These are phyloP conservation scores for Ophion slaviceki DNA, from an alignment of 2,888 invertebrate genomes.

Conservation along the genomic window DNA sequence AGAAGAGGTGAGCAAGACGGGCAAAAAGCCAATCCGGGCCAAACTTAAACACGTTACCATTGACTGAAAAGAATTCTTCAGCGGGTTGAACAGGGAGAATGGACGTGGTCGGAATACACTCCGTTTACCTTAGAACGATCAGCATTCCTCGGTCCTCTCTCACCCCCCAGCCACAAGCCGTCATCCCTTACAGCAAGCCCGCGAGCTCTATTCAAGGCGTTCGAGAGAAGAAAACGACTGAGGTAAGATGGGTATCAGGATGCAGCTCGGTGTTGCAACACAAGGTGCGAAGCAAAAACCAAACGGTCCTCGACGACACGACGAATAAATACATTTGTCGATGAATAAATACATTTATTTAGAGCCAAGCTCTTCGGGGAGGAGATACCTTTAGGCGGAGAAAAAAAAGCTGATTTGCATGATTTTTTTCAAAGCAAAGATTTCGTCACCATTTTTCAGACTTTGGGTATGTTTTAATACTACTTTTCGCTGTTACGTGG, in stretches of 20 bases:
- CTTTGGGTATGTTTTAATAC: too few species aligned
- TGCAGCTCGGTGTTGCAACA: not conserved
- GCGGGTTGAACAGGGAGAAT: slow-evolving; percentile 56
- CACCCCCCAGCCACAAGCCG: slow-evolving; percentile 7
- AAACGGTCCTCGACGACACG: not conserved
- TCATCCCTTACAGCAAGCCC: slow-evolving; percentile 22
- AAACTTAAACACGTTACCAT: slow-evolving; percentile 61
- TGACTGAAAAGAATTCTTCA: slow-evolving; percentile 61
- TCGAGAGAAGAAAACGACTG: slow-evolving; percentile 11
- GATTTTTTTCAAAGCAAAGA: too few species aligned
- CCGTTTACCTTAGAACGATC: slow-evolving; percentile 51
- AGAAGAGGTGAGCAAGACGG: slow-evolving; percentile 43
- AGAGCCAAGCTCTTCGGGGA: too few species aligned
- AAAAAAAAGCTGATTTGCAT: too few species aligned
- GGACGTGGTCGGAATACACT: slow-evolving; percentile 60
- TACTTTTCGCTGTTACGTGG: too few species aligned
- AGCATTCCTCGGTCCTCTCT: slow-evolving; percentile 39
- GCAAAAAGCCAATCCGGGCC: slow-evolving; percentile 61
- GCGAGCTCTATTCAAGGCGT: slow-evolving; percentile 37
- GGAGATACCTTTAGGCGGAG: too few species aligned
- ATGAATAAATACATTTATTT: not conserved
- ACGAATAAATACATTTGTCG: too few species aligned
- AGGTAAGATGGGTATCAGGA: slow-evolving; percentile 11
- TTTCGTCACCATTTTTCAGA: too few species aligned
- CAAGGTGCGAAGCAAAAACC: not conserved